Base-by-base conservation (phyloP, 2,888 invertebrate genomes). In the Apodemia hepburni region DNA sequence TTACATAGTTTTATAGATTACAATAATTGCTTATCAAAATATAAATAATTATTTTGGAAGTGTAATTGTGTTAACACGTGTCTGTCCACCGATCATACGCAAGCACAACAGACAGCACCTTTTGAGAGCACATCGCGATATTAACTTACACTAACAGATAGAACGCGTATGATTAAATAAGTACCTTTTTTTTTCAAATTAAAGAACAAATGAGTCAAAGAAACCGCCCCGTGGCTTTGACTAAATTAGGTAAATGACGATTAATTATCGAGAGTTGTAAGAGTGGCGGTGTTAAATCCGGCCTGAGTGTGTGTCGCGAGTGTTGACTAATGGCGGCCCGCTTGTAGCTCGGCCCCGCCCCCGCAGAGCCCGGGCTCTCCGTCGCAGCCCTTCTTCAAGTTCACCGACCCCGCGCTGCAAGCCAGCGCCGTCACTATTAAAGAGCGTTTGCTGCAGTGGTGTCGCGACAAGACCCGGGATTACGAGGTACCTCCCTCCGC, bases 391-490 rank as follows among this genome's bases (percentile, higher is more conserved):
- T 93, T 95, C 90, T 97, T 97, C 95, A 96, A 95, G 95, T 97
- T 97, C 94, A 97, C 96, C 88, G 97, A 97, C 93, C 96, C 97
- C 82, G 95, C 95, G 92, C 94, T 98, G 93, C 95, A 95, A 88
- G 95, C 96, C 90, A 97, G 97, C 93, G 98, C 98, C 81, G 96
- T 95, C 92, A 96, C 97, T 92, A 97, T 98, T 92, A 99, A 98
- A 95, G 98, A 98, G 87, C 95, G 98, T 92, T 94, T 99, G 87
- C 95, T 99, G 92, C 95, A 96, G 92, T 99, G 99, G 99, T 97
- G 97, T 93, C 97, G 97, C 92, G 96, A 96, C 93, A 98, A 98
- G 95, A 98, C 98, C 80, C 95, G 96, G 94, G 98, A 97, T 93
- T 99, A 99, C 93, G 96, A 98, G 96, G 98, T 98, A 96, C 71